A percentile compares a stretch with the other conserved stretches of the same genome.
Evolutionary conservation across 2,113 vertebrate genomes (phyloP).

Genomic region (Lophura nycthemera): DNA sequence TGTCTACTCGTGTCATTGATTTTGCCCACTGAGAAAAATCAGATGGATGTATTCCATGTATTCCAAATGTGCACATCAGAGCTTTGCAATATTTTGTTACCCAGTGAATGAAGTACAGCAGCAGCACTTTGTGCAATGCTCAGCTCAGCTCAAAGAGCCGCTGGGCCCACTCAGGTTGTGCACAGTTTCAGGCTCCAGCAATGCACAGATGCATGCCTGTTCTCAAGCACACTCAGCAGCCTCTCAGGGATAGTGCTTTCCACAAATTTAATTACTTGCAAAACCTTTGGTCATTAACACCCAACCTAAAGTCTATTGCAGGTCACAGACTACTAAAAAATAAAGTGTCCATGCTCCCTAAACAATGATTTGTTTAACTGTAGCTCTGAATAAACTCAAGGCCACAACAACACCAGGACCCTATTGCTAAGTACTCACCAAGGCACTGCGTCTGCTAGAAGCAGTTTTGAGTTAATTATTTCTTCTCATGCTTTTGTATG

Average conservation of each 20-base stretch:
- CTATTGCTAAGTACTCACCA: neutral
- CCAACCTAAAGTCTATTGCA: constrained; percentile 64
- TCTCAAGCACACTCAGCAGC: neutral
- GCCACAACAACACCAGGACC: neutral
- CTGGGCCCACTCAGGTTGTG: accelerated
- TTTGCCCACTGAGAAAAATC: neutral
- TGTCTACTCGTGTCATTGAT: neutral
- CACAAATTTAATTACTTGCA: constrained; percentile 77
- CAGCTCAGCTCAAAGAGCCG: neutral
- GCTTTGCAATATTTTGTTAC: neutral
- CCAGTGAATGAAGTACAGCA: neutral
- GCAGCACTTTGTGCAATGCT: neutral
- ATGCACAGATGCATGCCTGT: neutral
- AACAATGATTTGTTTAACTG: constrained; percentile 41
- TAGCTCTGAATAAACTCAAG: neutral
- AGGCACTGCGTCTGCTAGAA: neutral
- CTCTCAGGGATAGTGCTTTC: constrained; percentile 69
- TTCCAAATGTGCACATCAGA: neutral
- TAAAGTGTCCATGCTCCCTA: constrained; percentile 46
- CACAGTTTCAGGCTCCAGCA: neutral
- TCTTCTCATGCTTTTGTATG: neutral
- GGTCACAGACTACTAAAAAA: constrained; percentile 75
- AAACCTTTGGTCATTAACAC: constrained; percentile 81
- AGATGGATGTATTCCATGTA: accelerated
- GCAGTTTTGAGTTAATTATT: neutral